These are phyloP conservation scores for Onychomys torridus DNA, from an alignment of 2,797 vertebrate genomes.

Conservation along the genomic window DNA sequence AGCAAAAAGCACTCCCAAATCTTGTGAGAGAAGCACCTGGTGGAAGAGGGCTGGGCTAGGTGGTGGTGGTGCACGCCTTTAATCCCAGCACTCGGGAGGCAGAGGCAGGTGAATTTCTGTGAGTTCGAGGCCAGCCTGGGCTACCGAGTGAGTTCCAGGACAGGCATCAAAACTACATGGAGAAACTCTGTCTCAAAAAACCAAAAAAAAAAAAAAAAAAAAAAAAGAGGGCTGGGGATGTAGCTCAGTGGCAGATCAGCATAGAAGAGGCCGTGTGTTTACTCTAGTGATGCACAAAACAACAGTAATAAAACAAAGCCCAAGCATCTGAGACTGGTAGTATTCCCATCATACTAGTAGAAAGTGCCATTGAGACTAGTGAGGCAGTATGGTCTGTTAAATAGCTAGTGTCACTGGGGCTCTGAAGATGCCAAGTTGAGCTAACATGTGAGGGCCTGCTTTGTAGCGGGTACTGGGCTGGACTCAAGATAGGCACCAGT, in stretches of 20 bases:
- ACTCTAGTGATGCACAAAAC: neutral
- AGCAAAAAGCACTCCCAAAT: neutral
- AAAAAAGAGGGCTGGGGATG: neutral
- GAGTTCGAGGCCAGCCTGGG: neutral
- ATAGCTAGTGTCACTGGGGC: neutral
- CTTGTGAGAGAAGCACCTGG: neutral
- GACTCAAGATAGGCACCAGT: neutral
- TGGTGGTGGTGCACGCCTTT: neutral
- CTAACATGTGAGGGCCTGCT: slow-evolving; percentile 6
- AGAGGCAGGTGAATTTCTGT: neutral
- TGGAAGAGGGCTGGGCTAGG: neutral
- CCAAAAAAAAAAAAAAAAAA: too few relatives aligned
- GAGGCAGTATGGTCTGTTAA: neutral
- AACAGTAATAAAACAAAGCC: neutral
- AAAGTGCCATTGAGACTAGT: neutral
- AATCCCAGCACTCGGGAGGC: neutral
- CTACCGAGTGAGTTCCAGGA: too few relatives aligned
- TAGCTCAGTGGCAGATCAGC: neutral
- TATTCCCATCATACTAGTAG: neutral
- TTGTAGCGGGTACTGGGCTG: neutral
- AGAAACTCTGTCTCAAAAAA: neutral
- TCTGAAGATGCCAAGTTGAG: neutral
- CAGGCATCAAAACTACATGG: too few relatives aligned
- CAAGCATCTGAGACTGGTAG: neutral
- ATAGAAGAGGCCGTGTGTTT: neutral